Conservation (phyloP, 2,888 invertebrate genomes). For the Stenodera caucasica region DNA sequence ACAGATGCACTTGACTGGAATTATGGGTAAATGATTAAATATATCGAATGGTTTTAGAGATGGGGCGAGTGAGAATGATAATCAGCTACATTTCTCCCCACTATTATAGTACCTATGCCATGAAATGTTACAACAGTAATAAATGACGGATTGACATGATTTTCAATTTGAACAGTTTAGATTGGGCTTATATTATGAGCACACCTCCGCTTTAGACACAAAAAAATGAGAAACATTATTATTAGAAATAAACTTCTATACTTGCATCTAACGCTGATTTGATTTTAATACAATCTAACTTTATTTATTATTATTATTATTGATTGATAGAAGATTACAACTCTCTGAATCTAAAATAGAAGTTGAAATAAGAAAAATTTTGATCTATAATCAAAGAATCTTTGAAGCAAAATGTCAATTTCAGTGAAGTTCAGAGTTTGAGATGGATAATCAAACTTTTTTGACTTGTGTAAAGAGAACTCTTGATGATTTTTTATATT, state of each 20-base stretch:
- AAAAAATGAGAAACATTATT: too few species aligned
- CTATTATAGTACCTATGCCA: background rate
- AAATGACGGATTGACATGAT: background rate
- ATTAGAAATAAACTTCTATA: too few species aligned
- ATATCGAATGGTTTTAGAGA: constrained; percentile 21
- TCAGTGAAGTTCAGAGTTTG: constrained; percentile 5
- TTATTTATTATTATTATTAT: background rate
- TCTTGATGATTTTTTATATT: constrained; percentile 15
- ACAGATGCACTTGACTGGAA: constrained; percentile 32
- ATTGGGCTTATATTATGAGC: background rate
- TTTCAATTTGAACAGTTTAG: background rate
- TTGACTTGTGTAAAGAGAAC: background rate
- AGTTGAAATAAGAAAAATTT: background rate
- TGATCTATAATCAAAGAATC: constrained; percentile 2
- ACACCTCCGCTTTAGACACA: too few species aligned
- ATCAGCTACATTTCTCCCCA: constrained; percentile 1
- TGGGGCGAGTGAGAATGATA: constrained; percentile 11
- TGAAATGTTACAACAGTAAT: background rate
- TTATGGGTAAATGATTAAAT: constrained; percentile 32
- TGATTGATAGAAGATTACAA: background rate
- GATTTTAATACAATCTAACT: too few species aligned
- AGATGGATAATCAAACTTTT: constrained; percentile 5
- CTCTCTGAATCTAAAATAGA: background rate
- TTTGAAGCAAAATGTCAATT: constrained; percentile 8
- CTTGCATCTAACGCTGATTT: too few species aligned